Evolutionary conservation across 2,113 vertebrate species (phyloP).

Genomic region (Hemibagrus wyckioides): DNA sequence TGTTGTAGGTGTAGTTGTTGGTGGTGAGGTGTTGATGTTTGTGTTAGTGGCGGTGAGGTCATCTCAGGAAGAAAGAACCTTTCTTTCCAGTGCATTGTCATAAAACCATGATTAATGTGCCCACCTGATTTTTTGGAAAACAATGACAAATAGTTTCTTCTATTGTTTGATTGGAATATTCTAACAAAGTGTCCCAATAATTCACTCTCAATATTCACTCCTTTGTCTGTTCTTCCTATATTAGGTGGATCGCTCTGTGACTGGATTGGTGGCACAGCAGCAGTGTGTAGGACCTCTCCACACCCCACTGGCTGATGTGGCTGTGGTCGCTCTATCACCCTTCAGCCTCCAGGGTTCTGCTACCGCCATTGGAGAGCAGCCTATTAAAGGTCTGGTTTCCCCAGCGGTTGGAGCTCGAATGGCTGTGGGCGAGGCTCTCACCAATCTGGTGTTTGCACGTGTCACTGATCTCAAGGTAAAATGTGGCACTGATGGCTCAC

Average conservation of each 20-base stretch:
- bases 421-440: conserved; percentile 88
- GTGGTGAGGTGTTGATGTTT: too few species aligned
- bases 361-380: conserved; percentile 89
- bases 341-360: conserved; percentile 82
- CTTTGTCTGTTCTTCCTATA: not conserved
- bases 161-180: not conserved
- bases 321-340: conserved; percentile 86
- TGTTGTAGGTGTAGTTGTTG: too few species aligned
- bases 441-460: conserved; percentile 87
- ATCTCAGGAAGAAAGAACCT: too few species aligned
- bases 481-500: not conserved
- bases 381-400: conserved; percentile 86
- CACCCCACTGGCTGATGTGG: conserved; percentile 88
- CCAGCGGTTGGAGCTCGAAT: conserved; percentile 83
- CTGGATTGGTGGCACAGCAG: conserved; percentile 91
- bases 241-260: conserved; percentile 93
- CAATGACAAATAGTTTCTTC: not conserved
- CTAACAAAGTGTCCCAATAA: not conserved
- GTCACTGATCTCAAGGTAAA: conserved; percentile 81
- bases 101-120: too few species aligned
- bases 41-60: too few species aligned
- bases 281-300: conserved; percentile 93
- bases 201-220: not conserved
- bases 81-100: not conserved
- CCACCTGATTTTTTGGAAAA: too few species aligned